phyloP scores from a whole-genome alignment of 2,113 vertebrate species.

The Crocuta crocuta region DNA sequence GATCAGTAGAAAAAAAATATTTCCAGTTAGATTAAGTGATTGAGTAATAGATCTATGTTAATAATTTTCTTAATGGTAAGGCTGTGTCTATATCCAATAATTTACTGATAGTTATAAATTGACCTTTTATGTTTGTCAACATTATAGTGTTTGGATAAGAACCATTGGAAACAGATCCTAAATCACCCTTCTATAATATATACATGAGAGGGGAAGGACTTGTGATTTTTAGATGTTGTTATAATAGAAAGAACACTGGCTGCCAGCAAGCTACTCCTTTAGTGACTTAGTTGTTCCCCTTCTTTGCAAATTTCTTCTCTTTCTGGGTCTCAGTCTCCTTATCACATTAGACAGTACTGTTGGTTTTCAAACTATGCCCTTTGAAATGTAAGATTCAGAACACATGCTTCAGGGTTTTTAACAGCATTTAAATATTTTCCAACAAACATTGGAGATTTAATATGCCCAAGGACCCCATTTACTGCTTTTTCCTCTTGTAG shows the following conservation, averaged over 20 bases:
- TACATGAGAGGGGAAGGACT: neutral
- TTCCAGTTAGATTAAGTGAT: neutral
- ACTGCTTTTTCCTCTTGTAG: neutral
- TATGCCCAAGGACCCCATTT: neutral
- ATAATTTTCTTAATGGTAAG: neutral
- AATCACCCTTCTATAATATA: neutral
- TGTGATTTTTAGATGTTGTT: neutral
- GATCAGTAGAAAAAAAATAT: neutral
- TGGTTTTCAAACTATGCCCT: neutral
- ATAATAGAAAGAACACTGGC: neutral
- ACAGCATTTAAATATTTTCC: neutral
- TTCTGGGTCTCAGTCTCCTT: neutral
- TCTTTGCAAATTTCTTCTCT: neutral
- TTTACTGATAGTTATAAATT: neutral
- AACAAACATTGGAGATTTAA: neutral
- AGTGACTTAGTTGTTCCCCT: neutral
- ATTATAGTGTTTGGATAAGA: neutral
- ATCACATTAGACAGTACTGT: neutral
- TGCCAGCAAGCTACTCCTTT: neutral
- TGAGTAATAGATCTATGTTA: neutral
- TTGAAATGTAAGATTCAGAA: slow-evolving; percentile 32
- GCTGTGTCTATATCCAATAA: neutral
- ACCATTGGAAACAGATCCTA: neutral
- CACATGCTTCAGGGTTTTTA: neutral
- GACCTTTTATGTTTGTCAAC: neutral